These are phyloP conservation scores for Andrena chrysosceles DNA, from an alignment of 2,888 invertebrate species.

Conservation along the genomic window DNA sequence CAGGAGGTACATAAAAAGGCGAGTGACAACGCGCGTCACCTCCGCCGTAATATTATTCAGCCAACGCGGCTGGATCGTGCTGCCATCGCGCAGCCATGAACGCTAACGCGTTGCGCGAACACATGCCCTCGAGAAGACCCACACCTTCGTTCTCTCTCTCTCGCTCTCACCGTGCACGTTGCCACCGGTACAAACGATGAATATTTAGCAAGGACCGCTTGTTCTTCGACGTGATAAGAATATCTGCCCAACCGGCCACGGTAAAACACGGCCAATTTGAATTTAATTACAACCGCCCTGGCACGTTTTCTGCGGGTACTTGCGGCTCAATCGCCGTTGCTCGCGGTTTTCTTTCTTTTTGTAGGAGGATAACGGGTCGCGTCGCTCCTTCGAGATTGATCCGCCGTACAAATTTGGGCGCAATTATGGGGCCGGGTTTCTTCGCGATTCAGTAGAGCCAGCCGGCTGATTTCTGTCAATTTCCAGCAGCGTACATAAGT, in stretches of 20 bases:
- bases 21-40: conserved; percentile 38
- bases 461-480: not conserved
- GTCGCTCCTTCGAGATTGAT: conserved; percentile 33
- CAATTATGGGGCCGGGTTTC: conserved; percentile 15
- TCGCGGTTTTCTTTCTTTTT: conserved; percentile 5
- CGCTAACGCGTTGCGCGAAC: conserved; percentile 52
- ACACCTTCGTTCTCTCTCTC: conserved; percentile 21
- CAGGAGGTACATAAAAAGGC: conserved; percentile 32
- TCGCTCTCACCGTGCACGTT: conserved; percentile 35
- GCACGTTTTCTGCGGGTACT: conserved; percentile 25
- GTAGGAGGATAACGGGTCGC: conserved; percentile 9
- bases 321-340: conserved; percentile 15
- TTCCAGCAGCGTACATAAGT: not conserved
- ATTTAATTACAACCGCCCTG: conserved; percentile 59
- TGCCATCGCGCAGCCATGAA: conserved; percentile 68
- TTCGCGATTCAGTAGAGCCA: not conserved
- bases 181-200: conserved; percentile 64
- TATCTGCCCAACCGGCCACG: conserved; percentile 38
- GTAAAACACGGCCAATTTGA: conserved; percentile 53
- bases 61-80: conserved; percentile 56
- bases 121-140: conserved; percentile 56
- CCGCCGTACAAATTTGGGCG: conserved; percentile 1
- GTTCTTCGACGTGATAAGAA: conserved; percentile 69
- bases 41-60: conserved; percentile 47
- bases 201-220: conserved; percentile 73